Evolutionary conservation across 1,140 invertebrate genomes (phyloP).

Genomic region (Orius insidiosus): DNA sequence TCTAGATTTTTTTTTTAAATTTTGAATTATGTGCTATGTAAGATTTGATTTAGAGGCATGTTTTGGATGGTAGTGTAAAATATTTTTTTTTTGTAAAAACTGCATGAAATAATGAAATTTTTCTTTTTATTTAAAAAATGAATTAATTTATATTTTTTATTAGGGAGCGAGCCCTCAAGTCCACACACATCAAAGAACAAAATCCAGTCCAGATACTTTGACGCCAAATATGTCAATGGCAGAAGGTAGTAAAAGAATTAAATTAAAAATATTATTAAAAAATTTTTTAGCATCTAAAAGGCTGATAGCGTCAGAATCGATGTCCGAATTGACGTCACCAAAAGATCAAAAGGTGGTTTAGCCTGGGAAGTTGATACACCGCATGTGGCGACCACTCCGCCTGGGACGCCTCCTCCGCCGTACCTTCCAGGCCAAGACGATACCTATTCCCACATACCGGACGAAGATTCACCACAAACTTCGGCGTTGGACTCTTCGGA

Average conservation of each 20-base stretch:
- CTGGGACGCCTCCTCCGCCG: slow-evolving; percentile 71
- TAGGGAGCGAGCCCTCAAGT: slow-evolving; percentile 12
- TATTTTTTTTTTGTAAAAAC: too few relatives aligned
- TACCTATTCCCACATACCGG: slow-evolving; percentile 15
- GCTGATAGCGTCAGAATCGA: slow-evolving; percentile 38
- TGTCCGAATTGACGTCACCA: slow-evolving; percentile 35
- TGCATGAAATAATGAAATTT: too few relatives aligned
- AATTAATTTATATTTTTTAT: slow-evolving; percentile 14
- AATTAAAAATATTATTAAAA: too few relatives aligned
- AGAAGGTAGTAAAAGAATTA: slow-evolving; percentile 23
- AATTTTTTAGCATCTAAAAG: slow-evolving; percentile 24
- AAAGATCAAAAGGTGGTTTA: slow-evolving; percentile 23
- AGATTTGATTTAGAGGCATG: too few relatives aligned
- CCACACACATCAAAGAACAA: slow-evolving; percentile 39
- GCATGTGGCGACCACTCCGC: slow-evolving; percentile 41
- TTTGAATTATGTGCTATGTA: too few relatives aligned
- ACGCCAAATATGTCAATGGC: slow-evolving; percentile 28
- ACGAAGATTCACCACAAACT: slow-evolving; percentile 10
- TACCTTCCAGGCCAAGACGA: slow-evolving; percentile 33
- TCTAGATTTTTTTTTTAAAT: too few relatives aligned
- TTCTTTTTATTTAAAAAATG: too few relatives aligned
- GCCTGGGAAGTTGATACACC: slow-evolving; percentile 30
- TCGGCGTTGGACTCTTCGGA: not conserved
- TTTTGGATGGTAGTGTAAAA: too few relatives aligned
- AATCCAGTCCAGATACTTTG: slow-evolving; percentile 49